Evolutionary conservation across 2,797 vertebrate species (phyloP).

Genomic region (Gobio occitaniae): DNA sequence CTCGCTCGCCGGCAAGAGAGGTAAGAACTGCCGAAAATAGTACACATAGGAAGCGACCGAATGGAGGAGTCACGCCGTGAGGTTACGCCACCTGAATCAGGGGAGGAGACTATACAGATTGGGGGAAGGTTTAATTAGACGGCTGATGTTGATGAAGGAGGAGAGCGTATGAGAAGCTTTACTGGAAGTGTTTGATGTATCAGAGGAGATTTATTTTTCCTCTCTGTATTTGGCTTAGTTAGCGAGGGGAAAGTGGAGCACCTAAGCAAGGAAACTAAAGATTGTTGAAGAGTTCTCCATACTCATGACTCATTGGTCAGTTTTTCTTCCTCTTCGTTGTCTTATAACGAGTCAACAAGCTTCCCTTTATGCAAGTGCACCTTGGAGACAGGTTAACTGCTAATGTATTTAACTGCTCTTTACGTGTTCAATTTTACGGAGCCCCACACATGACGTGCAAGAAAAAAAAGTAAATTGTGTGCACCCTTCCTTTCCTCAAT

Average conservation of each 20-base stretch:
- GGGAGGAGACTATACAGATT: slow-evolving; percentile 23
- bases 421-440: not conserved
- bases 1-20: slow-evolving; percentile 54
- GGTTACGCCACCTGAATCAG: slow-evolving; percentile 26
- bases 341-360: not conserved
- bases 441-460: no score
- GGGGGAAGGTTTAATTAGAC: slow-evolving; percentile 54
- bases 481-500: no score
- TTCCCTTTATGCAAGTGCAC: not conserved
- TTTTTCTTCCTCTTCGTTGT: not conserved
- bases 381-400: not conserved
- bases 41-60: slow-evolving; percentile 8
- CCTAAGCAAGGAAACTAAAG: slow-evolving; percentile 24
- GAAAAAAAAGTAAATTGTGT: no score
- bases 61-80: slow-evolving; percentile 17
- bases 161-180: slow-evolving; percentile 17
- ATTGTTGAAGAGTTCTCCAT: slow-evolving; percentile 19
- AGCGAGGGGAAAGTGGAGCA: slow-evolving; percentile 26
- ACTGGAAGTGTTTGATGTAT: slow-evolving; percentile 44
- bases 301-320: slow-evolving; percentile 12
- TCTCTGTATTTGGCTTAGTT: slow-evolving; percentile 30
- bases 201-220: slow-evolving; percentile 41
- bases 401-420: not conserved
- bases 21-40: slow-evolving; percentile 35
- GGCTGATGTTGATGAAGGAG: slow-evolving; percentile 46